A percentile compares a stretch with the other conserved stretches of the same genome.
These are phyloP conservation scores for Drosophila virilis DNA, from an alignment of 1,140 invertebrate genomes.

Conservation along the genomic window DNA sequence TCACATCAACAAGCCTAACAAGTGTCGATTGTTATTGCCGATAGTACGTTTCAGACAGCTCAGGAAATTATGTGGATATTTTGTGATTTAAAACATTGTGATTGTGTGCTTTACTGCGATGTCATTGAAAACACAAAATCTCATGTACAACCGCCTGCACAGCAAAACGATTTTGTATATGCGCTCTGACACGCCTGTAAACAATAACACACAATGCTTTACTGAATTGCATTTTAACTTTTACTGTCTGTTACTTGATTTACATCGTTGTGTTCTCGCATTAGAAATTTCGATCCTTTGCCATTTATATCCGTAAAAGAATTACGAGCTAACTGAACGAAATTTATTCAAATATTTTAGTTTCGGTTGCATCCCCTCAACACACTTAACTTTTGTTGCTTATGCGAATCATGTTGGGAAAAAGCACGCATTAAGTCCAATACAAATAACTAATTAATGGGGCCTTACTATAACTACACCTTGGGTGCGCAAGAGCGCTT, in stretches of 20 bases:
- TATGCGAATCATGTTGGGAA: slow-evolving; percentile 42
- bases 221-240: too few relatives aligned
- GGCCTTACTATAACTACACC: slow-evolving; percentile 60
- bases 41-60: slow-evolving; percentile 30
- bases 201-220: too few relatives aligned
- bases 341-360: too few relatives aligned
- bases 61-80: slow-evolving; percentile 44
- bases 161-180: too few relatives aligned
- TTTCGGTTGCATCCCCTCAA: not conserved
- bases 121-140: not conserved
- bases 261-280: too few relatives aligned
- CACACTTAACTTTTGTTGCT: not conserved
- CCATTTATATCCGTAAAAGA: too few relatives aligned
- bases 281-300: too few relatives aligned
- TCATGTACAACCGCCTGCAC: too few relatives aligned
- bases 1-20: slow-evolving; percentile 25
- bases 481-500: slow-evolving; percentile 58
- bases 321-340: too few relatives aligned
- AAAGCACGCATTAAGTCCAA: slow-evolving; percentile 24
- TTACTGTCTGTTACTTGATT: too few relatives aligned
- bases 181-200: too few relatives aligned
- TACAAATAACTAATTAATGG: slow-evolving; percentile 63
- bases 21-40: slow-evolving; percentile 29
- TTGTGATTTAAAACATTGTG: slow-evolving; percentile 12
- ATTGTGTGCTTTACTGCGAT: slow-evolving; percentile 5